phyloP scores from a whole-genome alignment of 2,888 invertebrate genomes.

The Nymphalis urticae region DNA sequence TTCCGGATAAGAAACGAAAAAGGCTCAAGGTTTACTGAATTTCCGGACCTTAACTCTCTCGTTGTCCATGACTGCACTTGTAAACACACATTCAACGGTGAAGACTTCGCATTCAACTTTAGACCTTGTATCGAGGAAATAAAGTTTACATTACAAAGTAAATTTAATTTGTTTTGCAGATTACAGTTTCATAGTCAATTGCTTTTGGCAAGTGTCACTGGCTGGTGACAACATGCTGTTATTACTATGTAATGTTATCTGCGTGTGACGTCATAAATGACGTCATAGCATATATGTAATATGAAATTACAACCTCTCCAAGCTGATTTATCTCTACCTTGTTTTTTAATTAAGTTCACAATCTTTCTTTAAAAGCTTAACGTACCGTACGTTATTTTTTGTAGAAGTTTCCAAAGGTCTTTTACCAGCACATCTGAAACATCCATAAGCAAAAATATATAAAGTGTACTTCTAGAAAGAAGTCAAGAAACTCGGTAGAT shows the following conservation, averaged over 20 bases:
- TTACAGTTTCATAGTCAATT: slow-evolving; percentile 34
- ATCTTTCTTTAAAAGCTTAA: neutral
- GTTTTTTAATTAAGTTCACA: neutral
- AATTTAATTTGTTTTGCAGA: slow-evolving; percentile 19
- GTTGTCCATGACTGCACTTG: slow-evolving; percentile 25
- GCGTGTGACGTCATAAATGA: slow-evolving; percentile 8
- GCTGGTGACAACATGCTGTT: slow-evolving; percentile 30
- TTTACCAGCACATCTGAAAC: no score
- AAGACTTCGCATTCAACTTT: neutral
- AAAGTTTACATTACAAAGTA: neutral
- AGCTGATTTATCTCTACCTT: neutral
- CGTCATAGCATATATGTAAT: neutral
- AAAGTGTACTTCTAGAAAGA: no score
- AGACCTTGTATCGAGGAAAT: neutral
- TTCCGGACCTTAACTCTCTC: slow-evolving; percentile 16
- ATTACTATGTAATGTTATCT: slow-evolving; percentile 14
- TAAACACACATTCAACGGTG: slow-evolving; percentile 8
- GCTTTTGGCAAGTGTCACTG: slow-evolving; percentile 34
- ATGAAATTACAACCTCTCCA: neutral
- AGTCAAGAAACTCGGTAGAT: no score
- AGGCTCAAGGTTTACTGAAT: slow-evolving; percentile 23
- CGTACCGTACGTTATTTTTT: no score
- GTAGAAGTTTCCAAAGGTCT: no score
- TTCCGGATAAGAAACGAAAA: slow-evolving; percentile 19
- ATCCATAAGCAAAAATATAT: no score